These are phyloP conservation scores for Triplophysa rosa DNA, from an alignment of 2,113 vertebrate species.

Conservation along the genomic window DNA sequence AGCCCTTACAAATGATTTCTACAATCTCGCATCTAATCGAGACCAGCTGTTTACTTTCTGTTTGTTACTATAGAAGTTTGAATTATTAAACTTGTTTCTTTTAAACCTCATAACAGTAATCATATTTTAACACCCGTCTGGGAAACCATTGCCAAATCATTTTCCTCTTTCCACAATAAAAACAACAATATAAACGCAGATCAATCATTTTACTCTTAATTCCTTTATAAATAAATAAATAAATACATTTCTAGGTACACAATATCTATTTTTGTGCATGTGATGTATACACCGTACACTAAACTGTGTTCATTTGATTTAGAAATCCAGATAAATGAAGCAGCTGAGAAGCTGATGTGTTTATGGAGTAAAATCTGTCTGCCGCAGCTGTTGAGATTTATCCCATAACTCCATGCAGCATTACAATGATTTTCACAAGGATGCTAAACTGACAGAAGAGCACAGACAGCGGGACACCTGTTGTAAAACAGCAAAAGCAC, in stretches of 20 bases:
- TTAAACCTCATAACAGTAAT: constrained; percentile 56
- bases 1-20: neutral
- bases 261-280: no score
- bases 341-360: constrained; percentile 42
- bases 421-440: constrained; percentile 51
- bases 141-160: constrained; percentile 54
- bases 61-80: neutral
- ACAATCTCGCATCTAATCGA: neutral
- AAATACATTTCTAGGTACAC: no score
- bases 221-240: no score
- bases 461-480: neutral
- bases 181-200: constrained; percentile 70
- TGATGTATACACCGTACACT: no score
- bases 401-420: constrained; percentile 42
- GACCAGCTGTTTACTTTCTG: neutral
- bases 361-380: constrained; percentile 47
- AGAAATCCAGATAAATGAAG: constrained; percentile 51
- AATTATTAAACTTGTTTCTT: constrained; percentile 24
- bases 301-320: constrained; percentile 53
- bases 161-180: constrained; percentile 62
- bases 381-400: constrained; percentile 42
- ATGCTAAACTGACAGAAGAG: constrained; percentile 41
- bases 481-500: constrained; percentile 25
- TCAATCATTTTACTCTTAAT: neutral
- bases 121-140: constrained; percentile 65